Evolutionary conservation across 2,888 invertebrate species (phyloP).

Genomic region (Lasioglossum marginatum): DNA sequence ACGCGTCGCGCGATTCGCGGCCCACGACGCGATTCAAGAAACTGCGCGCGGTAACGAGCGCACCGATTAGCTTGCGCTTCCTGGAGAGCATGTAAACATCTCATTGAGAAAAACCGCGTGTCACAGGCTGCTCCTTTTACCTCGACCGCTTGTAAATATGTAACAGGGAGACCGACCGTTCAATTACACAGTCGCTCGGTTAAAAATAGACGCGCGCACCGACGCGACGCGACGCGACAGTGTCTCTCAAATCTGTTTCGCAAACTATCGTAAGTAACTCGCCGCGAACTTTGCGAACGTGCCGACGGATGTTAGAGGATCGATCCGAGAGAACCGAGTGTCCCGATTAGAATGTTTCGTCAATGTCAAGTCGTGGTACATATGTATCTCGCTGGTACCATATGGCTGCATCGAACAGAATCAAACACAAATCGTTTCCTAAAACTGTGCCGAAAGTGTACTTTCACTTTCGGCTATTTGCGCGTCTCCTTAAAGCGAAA

Average conservation of each 20-base stretch:
- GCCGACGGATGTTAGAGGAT: not conserved
- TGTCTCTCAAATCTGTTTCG: constrained; percentile 18
- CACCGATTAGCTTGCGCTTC: not conserved
- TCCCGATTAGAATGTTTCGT: not conserved
- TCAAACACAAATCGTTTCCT: not conserved
- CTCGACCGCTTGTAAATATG: constrained; percentile 26
- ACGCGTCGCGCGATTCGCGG: not conserved
- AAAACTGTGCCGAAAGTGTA: not conserved
- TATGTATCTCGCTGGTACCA: not conserved
- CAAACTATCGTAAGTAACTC: not conserved
- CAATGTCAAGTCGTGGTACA: not conserved
- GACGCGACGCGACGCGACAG: not conserved
- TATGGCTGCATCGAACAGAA: not conserved
- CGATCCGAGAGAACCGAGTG: not conserved
- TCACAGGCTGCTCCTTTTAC: not conserved
- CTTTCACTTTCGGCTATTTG: not conserved
- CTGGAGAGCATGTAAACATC: not conserved
- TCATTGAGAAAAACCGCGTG: constrained; percentile 27
- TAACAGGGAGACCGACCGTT: constrained; percentile 19
- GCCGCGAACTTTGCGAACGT: not conserved
- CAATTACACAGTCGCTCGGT: constrained; percentile 19
- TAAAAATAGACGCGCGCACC: constrained; percentile 41
- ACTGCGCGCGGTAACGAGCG: not conserved
- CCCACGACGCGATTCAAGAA: not conserved
- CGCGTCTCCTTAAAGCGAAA: not conserved